Base-by-base conservation (phyloP, 1,140 invertebrate species). In the Heliconius nattereri region DNA sequence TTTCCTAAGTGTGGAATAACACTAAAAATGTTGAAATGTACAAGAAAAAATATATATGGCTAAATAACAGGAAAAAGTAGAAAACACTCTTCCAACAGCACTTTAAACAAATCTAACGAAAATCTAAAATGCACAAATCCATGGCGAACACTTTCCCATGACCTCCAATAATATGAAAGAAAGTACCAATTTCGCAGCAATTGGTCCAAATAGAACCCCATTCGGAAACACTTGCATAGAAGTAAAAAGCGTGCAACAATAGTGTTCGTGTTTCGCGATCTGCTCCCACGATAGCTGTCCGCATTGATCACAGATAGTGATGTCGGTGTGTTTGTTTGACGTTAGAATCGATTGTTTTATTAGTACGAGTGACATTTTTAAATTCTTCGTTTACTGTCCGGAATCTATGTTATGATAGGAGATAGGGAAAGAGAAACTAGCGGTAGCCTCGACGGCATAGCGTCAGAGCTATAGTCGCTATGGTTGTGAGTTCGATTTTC, bases 221-320 rank as follows among this genome's bases (percentile, higher is more conserved):
- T 81, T 75, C 57, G 77, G 45, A 79, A 75, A 75, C 52, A 80
- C 75, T 74, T 71, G 73, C 76, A 71, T 54, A 54, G 60, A 77
- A 81, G 72, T 52, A 77, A 73, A 83, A 81, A 75, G 60, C 45
- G 70, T 49, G 72, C 73, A 78, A 79, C 82, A 83, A 83, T 80
- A 54, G 78, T 73, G 52, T 72, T 75, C 77, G 81, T 80, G 76
- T 71, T 78, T 78, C 70, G 81, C 81, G 79, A 83, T 79, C 75
- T 76, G 79, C 78, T 81, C 83, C 78, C 83, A 84, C 83, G 83
- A 79, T 80, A 52, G 72, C 75, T 79, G 81, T 81, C 83, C 66
- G 76, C 26, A 66, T 73, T 73, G 83, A 80, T 77, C 76, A 40
- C 70, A 54, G 75, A 78, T 78, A 81, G 80, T 73, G 78, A 45